These are phyloP conservation scores for Eretmochelys imbricata DNA, from an alignment of 2,113 vertebrate genomes.

Conservation along the genomic window DNA sequence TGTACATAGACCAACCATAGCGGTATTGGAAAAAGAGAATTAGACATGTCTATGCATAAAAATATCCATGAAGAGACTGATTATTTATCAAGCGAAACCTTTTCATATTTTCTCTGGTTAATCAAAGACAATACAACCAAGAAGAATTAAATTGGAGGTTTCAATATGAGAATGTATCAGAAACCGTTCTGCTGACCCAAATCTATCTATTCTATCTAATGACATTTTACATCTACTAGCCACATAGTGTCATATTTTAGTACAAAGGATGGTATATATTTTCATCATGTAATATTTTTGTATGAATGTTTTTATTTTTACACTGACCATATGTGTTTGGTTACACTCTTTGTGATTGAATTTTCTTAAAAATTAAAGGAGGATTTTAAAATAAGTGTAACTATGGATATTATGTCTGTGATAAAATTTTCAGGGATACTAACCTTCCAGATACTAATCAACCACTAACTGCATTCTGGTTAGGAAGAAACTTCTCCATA, in stretches of 20 bases:
- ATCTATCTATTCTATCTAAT: constrained; percentile 44
- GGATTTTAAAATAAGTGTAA: not conserved
- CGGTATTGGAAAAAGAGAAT: constrained; percentile 13
- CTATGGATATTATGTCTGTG: not conserved
- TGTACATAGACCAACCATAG: constrained; percentile 19
- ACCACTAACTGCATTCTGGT: not conserved
- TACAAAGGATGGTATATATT: not conserved
- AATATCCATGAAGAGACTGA: constrained; percentile 7
- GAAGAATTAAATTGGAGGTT: constrained; percentile 64
- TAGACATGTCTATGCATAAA: constrained; percentile 19
- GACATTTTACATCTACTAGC: constrained; percentile 48
- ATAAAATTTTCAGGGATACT: not conserved
- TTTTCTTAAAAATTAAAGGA: constrained; percentile 24
- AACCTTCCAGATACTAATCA: not conserved
- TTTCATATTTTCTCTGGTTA: constrained; percentile 43
- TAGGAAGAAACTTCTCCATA: not conserved
- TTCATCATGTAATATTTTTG: not conserved
- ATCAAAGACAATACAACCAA: constrained; percentile 65
- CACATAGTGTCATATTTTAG: constrained; percentile 36
- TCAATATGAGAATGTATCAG: constrained; percentile 50
- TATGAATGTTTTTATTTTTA: not conserved
- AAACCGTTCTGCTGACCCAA: too few relatives aligned
- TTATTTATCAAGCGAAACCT: constrained; percentile 49
- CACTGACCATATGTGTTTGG: not conserved
- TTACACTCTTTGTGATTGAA: not conserved